Evolutionary conservation across 2,888 invertebrate species (phyloP).

Genomic region (Rhyacophila evoluta): DNA sequence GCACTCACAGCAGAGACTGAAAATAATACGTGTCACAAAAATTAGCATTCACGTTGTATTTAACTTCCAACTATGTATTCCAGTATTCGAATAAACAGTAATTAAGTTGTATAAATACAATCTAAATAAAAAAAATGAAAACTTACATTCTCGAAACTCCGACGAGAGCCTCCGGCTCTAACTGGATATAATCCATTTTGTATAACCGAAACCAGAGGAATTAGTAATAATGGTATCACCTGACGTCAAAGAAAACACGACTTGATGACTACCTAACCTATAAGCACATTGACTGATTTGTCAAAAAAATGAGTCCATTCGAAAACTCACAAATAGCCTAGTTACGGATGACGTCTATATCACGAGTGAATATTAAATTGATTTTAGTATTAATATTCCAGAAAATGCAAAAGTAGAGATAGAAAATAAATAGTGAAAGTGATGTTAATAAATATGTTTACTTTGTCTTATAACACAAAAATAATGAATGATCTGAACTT

Average conservation of each 20-base stretch:
- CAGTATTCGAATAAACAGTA: no score
- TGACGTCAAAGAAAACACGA: constrained; percentile 26
- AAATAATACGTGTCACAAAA: no score
- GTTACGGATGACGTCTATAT: not conserved
- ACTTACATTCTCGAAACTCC: constrained; percentile 64
- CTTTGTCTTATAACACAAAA: no score
- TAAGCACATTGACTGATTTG: constrained; percentile 22
- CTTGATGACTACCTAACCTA: constrained; percentile 35
- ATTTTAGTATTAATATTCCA: no score
- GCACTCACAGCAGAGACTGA: constrained; percentile 93
- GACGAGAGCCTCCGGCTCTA: constrained; percentile 59
- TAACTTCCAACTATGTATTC: no score
- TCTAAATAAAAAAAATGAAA: no score
- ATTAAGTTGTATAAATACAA: no score
- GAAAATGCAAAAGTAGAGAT: no score
- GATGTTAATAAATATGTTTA: no score
- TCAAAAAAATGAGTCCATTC: constrained; percentile 21
- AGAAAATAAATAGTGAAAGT: no score
- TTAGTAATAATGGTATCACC: not conserved
- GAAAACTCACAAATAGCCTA: not conserved
- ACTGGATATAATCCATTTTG: constrained; percentile 65
- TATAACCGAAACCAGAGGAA: not conserved
- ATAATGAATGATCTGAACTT: no score
- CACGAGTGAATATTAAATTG: not conserved
- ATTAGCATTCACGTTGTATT: no score